Evolutionary conservation across 2,797 vertebrate genomes (phyloP).

Genomic region (Agapornis canus): DNA sequence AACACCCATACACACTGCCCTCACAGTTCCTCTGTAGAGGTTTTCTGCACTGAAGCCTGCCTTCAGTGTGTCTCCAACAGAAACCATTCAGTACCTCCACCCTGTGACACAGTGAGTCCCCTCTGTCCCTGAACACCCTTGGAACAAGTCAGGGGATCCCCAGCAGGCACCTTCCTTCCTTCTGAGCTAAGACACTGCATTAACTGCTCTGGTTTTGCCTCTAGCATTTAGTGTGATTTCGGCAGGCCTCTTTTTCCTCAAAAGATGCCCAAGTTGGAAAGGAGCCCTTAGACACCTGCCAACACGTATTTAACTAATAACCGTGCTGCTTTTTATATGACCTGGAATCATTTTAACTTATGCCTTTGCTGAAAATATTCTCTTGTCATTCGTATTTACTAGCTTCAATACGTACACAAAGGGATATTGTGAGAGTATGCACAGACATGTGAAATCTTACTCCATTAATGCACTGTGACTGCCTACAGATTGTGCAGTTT

Average conservation of each 20-base stretch:
- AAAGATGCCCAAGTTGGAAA: not conserved
- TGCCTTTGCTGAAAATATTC: not conserved
- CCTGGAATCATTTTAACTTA: not conserved
- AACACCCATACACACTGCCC: not conserved
- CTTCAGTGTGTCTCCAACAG: not conserved
- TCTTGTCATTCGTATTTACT: not conserved
- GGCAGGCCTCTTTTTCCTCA: not conserved
- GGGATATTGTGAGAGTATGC: rapidly evolving
- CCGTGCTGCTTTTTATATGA: not conserved
- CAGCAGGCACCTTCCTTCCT: not conserved
- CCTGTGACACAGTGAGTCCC: rapidly evolving
- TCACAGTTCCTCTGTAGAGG: not conserved
- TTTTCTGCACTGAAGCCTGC: not conserved
- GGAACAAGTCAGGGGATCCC: rapidly evolving
- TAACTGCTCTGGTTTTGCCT: not conserved
- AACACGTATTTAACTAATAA: rapidly evolving
- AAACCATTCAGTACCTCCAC: not conserved
- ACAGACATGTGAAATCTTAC: not conserved
- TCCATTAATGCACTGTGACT: not conserved
- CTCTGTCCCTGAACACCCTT: not conserved
- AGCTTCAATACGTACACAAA: not conserved
- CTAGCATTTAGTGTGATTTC: not conserved
- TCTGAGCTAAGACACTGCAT: not conserved
- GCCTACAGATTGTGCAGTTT: not conserved
- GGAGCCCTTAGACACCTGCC: not conserved